These are phyloP conservation scores for Petroica traversi DNA, from an alignment of 2,113 vertebrate genomes.

Conservation along the genomic window DNA sequence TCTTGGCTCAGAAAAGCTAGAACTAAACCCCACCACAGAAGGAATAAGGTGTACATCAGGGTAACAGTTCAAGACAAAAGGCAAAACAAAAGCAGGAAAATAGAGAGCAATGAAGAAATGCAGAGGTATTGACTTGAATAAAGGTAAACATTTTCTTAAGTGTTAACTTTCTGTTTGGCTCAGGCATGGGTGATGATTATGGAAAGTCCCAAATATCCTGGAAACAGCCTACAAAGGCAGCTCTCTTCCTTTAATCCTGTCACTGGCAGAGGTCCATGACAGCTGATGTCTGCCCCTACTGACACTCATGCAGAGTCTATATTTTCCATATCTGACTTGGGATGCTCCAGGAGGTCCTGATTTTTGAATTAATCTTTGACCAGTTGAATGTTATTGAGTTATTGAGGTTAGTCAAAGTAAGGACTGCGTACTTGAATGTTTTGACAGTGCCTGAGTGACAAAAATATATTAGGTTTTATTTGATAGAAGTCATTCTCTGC, in stretches of 20 bases:
- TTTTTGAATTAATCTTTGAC: background rate
- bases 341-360: background rate
- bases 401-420: background rate
- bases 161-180: background rate
- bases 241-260: background rate
- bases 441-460: background rate
- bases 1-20: background rate
- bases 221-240: background rate
- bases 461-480: background rate
- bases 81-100: background rate
- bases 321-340: background rate
- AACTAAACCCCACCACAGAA: background rate
- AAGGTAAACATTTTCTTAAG: background rate
- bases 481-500: background rate
- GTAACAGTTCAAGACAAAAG: background rate
- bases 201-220: background rate
- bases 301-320: background rate
- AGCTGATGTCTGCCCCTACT: background rate
- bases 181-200: background rate
- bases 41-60: background rate
- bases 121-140: background rate
- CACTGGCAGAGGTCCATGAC: background rate
- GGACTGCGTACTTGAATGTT: background rate
- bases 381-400: background rate
- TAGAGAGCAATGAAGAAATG: background rate